These are phyloP conservation scores for Nesometra sesokonis DNA, from an alignment of 35 echinoderm and acorn worm species.

Conservation along the genomic window DNA sequence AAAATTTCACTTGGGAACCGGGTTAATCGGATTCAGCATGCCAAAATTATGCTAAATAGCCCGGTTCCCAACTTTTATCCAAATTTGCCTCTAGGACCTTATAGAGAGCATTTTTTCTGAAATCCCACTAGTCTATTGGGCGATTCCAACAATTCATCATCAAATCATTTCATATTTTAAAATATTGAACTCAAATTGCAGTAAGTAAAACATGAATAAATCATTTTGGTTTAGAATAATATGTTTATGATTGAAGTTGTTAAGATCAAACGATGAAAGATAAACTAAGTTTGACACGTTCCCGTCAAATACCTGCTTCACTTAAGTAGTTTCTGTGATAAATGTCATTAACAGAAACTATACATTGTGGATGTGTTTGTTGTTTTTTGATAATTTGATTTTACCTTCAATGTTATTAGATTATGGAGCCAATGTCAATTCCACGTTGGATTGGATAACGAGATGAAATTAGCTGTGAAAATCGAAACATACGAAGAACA, in stretches of 20 bases:
- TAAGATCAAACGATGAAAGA: neutral
- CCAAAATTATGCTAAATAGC: no score
- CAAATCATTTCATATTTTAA: no score
- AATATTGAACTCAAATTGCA: no score
- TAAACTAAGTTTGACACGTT: neutral
- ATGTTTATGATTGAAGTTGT: neutral
- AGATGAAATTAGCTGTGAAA: neutral
- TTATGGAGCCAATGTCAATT: neutral
- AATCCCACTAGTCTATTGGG: no score
- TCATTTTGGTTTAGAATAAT: no score
- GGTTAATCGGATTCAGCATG: no score
- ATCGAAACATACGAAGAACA: neutral
- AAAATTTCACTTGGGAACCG: no score
- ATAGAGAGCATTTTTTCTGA: no score
- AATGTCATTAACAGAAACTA: neutral
- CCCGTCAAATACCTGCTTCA: neutral
- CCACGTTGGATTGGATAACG: neutral
- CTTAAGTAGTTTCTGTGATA: neutral
- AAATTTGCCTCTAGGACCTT: no score
- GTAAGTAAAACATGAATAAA: no score
- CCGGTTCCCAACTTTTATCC: no score
- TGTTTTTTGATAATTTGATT: neutral
- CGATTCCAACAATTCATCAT: no score
- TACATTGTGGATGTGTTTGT: neutral
- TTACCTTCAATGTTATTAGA: neutral